Evolutionary conservation across 1,140 invertebrate genomes (phyloP), one percentile per base, ranked within the genome.

Genomic region (Achatina immaculata): DNA sequence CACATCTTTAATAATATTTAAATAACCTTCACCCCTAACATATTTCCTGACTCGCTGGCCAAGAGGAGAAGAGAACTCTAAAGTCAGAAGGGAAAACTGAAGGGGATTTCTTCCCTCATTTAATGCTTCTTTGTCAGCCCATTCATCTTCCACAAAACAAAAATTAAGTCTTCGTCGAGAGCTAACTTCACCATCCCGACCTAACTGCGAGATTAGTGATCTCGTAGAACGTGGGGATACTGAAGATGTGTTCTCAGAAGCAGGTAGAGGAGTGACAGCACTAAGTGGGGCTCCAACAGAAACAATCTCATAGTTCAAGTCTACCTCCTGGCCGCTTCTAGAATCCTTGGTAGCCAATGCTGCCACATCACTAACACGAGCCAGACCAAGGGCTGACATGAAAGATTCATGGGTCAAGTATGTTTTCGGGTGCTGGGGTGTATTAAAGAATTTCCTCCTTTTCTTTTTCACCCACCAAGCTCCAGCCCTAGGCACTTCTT

Each of bases 261-360:
- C 66, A 21, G 72, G 77, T 36, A 51, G 65, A 16, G 82, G 65
- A 31, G 62, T 48, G 0, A 65, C n/a, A 43, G 75, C 31, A 48
- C 76, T 79, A 3, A 79, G 58, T 9, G 79, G 82, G 34, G 73
- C 83, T 68, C 84, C 83, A n/a, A 88, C 85, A 71, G 82, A 83
- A 55, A 87, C 75, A 36, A 88, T 87, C 73, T 87, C 83, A 85
- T 86, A 88, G 80, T 88, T 85, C 68, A 87, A 79, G 48, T 88
- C 85, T 36, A 85, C 76, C 31, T 84, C 82, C 38, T 82, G 65
- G 21, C 82, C 83, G 14, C 73, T 43, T 65, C 73, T 81, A 55
- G 81, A 36, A 82, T 76, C 55, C 77, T 82, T 68, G 72, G 51
- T 72, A 78, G 72, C 71, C 21, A 85, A 51, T 38, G 79, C 81